phyloP scores from a whole-genome alignment of 2,113 vertebrate species.

The Xenopus laevis region DNA sequence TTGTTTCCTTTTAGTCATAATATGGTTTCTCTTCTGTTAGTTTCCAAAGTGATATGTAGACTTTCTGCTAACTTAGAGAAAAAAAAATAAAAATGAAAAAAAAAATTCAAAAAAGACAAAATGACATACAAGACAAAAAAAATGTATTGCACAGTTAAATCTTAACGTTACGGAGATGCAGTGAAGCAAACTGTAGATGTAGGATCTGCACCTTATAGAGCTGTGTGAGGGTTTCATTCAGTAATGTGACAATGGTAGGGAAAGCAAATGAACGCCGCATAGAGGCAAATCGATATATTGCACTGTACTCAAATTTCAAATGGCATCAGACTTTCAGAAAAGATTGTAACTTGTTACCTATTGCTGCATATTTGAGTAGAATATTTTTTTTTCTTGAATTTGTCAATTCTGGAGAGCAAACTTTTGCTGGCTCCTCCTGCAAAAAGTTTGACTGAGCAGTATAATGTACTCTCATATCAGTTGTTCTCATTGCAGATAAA shows the following conservation, averaged over 20 bases:
- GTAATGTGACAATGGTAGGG: slow-evolving; percentile 8
- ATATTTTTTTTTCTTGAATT: not conserved
- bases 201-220: slow-evolving; percentile 30
- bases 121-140: slow-evolving; percentile 23
- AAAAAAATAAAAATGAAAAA: slow-evolving; percentile 17
- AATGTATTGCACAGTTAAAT: slow-evolving; percentile 33
- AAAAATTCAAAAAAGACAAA: slow-evolving; percentile 14
- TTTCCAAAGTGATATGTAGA: slow-evolving; percentile 39
- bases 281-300: not conserved
- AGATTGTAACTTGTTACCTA: slow-evolving; percentile 27
- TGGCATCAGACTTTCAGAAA: slow-evolving; percentile 15
- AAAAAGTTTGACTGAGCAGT: slow-evolving; percentile 1
- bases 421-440: not conserved
- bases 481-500: not conserved
- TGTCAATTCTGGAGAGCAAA: not conserved
- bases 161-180: slow-evolving; percentile 29
- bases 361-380: not conserved
- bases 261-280: slow-evolving; percentile 22
- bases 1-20: slow-evolving; percentile 50
- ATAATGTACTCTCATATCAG: not conserved
- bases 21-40: slow-evolving; percentile 46
- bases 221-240: slow-evolving; percentile 18
- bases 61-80: slow-evolving; percentile 9
- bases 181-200: slow-evolving; percentile 33
- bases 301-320: slow-evolving; percentile 39